Evolutionary conservation across 2,113 vertebrate genomes (phyloP), one percentile per base, ranked within the genome.

Genomic region (Prochilodus magdalenae): DNA sequence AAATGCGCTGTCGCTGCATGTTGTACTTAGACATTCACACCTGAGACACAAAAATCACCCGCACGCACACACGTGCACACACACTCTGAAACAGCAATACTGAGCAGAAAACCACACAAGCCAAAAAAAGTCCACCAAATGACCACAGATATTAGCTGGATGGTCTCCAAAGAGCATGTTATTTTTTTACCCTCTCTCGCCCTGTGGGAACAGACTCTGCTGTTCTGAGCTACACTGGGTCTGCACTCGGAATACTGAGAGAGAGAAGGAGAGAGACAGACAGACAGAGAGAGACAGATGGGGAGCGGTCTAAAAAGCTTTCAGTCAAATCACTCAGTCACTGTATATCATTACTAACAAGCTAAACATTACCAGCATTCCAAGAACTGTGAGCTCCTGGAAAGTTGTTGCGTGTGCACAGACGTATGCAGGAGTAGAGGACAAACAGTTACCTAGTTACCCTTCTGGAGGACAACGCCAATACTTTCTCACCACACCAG

Each of bases 101-200:
- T n/a, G 20, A n/a, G 15, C 20, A 57, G 20, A 57, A 4, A 60
- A 60, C n/a, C 20, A 36, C 63, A 66, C 47, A 27, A 63, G 36
- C 44, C 27, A 36, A 82, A 71, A 81, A 57, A 51, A 55, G 71
- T 79, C 69, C 47, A 72, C 76, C 49, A 72, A 74, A 73, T 66
- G 75, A 69, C 63, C 55, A 70, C 18, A 57, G 72, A 82, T 83
- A 85, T 85, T 79, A 86, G 60, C 77, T 86, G 84, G 72, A 60
- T 67, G 22, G 14, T 33, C 47, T 65, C 73, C 80, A 83, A 77
- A 81, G 20, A 57, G 57, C 36, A 51, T 77, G 72, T 65, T 13
- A 60, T 36, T 79, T 26, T 83, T 60, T 78, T 20, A 1, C 29
- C 72, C 59, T 20, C 33, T n/a, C n/a, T n/a, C 36, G 81, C 74